These are phyloP conservation scores for Pipa parva DNA, from an alignment of 2,113 vertebrate species.

Conservation along the genomic window DNA sequence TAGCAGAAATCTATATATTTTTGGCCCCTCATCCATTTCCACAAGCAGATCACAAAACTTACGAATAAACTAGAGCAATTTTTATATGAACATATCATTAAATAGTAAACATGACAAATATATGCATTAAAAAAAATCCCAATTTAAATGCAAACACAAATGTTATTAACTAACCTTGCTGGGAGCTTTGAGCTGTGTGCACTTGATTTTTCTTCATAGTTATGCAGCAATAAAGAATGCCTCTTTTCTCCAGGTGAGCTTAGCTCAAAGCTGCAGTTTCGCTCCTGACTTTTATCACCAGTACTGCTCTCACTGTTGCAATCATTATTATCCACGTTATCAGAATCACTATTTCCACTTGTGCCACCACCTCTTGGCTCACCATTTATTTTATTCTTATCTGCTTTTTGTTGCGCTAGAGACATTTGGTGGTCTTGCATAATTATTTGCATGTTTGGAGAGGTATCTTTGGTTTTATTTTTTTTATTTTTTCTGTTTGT, in stretches of 20 bases:
- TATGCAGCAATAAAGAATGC: conserved; percentile 69
- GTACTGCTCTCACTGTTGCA: conserved; percentile 95
- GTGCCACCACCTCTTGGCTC: conserved; percentile 78
- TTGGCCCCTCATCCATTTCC: too few species aligned
- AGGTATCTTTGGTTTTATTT: conserved; percentile 93
- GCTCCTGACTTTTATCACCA: conserved; percentile 90
- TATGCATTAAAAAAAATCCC: background rate
- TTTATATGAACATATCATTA: background rate
- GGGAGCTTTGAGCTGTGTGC: conserved; percentile 78
- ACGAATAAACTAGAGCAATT: background rate
- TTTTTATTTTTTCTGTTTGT: conserved; percentile 97
- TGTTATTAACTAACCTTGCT: conserved; percentile 61
- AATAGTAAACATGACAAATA: background rate
- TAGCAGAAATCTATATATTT: too few species aligned
- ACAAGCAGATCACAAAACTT: too few species aligned
- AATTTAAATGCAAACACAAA: conserved; percentile 3
- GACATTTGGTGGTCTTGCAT: conserved; percentile 91
- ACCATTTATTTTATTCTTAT: conserved; percentile 95
- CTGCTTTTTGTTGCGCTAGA: conserved; percentile 91
- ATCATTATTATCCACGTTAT: conserved; percentile 91
- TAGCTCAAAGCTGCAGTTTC: conserved; percentile 80
- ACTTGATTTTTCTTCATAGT: conserved; percentile 76
- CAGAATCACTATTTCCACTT: conserved; percentile 90
- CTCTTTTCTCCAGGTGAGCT: conserved; percentile 71
- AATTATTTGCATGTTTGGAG: conserved; percentile 86